phyloP scores from a whole-genome alignment of 2,888 invertebrate genomes.

The Fragum sueziense region DNA sequence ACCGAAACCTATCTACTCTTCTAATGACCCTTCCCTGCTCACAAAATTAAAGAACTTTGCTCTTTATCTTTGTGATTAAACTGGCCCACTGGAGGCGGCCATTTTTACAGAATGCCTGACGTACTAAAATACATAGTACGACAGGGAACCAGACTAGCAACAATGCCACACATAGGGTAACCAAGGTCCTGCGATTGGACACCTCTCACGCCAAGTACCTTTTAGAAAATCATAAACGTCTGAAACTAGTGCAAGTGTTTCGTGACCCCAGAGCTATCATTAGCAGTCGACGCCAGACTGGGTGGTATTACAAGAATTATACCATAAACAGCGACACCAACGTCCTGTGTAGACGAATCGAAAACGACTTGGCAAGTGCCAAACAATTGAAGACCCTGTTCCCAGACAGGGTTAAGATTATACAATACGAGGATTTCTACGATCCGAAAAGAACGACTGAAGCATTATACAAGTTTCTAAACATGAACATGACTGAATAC shows the following conservation, averaged over 20 bases:
- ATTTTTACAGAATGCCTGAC: too few relatives aligned
- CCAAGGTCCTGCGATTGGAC: slow-evolving; percentile 2
- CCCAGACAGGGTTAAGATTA: slow-evolving; percentile 20
- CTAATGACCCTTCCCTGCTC: too few relatives aligned
- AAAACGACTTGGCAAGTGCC: background rate
- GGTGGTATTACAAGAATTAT: background rate
- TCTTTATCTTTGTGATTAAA: too few relatives aligned
- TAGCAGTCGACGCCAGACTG: background rate
- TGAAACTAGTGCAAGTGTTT: background rate
- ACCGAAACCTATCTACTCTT: too few relatives aligned
- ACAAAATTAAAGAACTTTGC: too few relatives aligned
- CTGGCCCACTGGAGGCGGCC: too few relatives aligned
- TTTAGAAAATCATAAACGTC: background rate
- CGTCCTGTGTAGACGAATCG: background rate
- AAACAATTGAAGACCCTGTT: background rate
- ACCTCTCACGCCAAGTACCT: background rate
- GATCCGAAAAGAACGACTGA: slow-evolving; percentile 22
- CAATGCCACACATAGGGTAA: background rate
- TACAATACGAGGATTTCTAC: slow-evolving; percentile 39
- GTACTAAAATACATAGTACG: too few relatives aligned
- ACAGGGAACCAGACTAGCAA: too few relatives aligned
- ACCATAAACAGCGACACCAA: background rate
- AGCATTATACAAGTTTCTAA: slow-evolving; percentile 23
- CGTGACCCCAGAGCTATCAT: background rate
- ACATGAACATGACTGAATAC: slow-evolving; percentile 15